phyloP scores from a whole-genome alignment of 2,797 vertebrate genomes.

The Poeciliopsis infans region DNA sequence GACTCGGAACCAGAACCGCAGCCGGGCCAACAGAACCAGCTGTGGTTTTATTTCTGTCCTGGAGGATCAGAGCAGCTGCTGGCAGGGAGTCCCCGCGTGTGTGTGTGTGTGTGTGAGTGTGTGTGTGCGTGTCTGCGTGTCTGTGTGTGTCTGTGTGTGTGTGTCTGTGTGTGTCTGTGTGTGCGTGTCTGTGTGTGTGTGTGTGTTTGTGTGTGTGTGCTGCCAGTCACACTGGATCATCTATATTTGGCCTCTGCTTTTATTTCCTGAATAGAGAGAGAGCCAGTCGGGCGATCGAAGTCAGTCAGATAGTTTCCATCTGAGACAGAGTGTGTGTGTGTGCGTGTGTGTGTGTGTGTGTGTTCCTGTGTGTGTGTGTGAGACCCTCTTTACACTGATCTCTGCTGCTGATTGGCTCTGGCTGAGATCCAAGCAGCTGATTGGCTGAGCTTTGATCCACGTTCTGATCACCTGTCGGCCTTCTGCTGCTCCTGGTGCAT shows the following conservation, averaged over 20 bases:
- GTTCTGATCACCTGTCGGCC: conserved; percentile 9
- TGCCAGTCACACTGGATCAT: conserved; percentile 31
- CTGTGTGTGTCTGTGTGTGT: neutral
- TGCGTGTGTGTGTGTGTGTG: conserved; percentile 6
- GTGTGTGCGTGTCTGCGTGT: neutral
- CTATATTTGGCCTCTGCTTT: conserved; percentile 47
- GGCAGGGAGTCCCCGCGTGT: conserved; percentile 18
- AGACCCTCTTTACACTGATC: conserved; percentile 23
- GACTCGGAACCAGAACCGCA: neutral
- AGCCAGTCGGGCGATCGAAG: conserved; percentile 31
- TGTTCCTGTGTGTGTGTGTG: conserved; percentile 7
- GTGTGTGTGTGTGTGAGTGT: neutral
- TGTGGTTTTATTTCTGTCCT: neutral
- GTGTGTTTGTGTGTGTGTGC: conserved; percentile 2
- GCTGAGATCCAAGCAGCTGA: conserved; percentile 8
- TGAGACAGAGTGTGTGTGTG: conserved; percentile 13
- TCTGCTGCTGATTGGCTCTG: conserved; percentile 12
- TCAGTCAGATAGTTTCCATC: conserved; percentile 51
- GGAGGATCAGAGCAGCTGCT: conserved; percentile 25
- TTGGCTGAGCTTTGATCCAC: neutral
- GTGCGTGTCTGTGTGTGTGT: neutral
- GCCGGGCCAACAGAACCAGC: neutral
- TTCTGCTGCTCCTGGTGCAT: neutral
- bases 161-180: conserved; percentile 13
- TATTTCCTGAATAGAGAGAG: conserved; percentile 21